Evolutionary conservation across 35 echinoderm and acorn worm species (phyloP), one percentile per base, ranked within the genome.

Genomic region (Apostichopus parvimensis): DNA sequence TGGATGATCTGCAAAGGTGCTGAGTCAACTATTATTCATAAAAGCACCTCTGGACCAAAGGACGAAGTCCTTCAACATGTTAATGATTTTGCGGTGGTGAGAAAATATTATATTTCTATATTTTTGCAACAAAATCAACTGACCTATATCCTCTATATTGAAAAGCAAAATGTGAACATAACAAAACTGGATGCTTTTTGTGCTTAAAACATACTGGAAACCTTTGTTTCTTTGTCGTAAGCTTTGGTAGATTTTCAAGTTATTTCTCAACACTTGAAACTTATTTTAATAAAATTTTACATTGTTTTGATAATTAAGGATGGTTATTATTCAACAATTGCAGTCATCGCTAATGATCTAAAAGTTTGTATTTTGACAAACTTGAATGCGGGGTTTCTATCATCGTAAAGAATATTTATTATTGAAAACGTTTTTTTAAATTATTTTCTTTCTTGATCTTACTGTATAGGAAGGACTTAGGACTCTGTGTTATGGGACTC

Each of bases 1-100:
- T n/a, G 90, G 77, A 61, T 98, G 52, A 56, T 98, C 1, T 98
- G 97, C 57, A 98, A 98, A 89, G 97, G 97, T 12, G 97, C 97
- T 6, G 97, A 98, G 88, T 95, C 97, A 76, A 92, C 97, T 4
- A 96, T 98, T 87, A 77, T 98, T 17, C 78, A 91, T 12, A 95
- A 94, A 54, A 93, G 97, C 57, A 83, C 80, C 34, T 85, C 90
- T 75, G 97, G 97, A 17, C 86, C 95, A 53, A 94, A 94, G 59
- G 91, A 95, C 53, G 83, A 89, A 61, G 87, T 91, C 6, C 68
- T 96, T 26, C 71, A 96, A 83, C 97, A 98, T 91, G 93, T 98
- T 75, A 98, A 83, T 89, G 93, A 94, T 57, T 98, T 94, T 89
- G 94, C 97, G 22, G 76, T 98, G 93, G 97, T 95, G 77, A 98